Evolutionary conservation across 1,140 invertebrate species (phyloP).

Genomic region (Drosophila kohkoa): DNA sequence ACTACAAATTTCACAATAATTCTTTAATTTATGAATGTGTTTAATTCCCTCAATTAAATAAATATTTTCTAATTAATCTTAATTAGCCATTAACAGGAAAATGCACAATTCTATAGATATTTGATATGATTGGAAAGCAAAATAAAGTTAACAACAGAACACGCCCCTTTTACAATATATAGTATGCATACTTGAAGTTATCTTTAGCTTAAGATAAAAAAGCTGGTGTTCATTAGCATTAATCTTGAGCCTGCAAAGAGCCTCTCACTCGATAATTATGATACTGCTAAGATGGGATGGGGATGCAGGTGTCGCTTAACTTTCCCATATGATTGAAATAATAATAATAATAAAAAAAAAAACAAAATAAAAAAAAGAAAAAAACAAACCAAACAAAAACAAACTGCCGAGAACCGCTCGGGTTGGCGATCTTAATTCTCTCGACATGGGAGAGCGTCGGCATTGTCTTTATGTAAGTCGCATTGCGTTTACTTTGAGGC

Average conservation of each 20-base stretch:
- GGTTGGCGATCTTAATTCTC: conserved; percentile 28
- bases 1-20: not conserved
- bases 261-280: conserved; percentile 22
- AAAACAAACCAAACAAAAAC: conserved; percentile 4
- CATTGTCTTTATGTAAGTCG: conserved; percentile 50
- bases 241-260: conserved; percentile 6
- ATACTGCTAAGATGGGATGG: conserved; percentile 13
- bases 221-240: conserved; percentile 1
- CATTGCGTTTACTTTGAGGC: not conserved
- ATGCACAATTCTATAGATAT: not conserved
- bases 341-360: conserved; percentile 3
- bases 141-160: not conserved
- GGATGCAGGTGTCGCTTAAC: conserved; percentile 38
- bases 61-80: not conserved
- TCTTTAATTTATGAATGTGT: not conserved
- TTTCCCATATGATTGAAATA: conserved; percentile 16
- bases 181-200: conserved; percentile 4
- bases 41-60: conserved; percentile 7
- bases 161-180: conserved; percentile 1
- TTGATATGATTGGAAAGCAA: not conserved
- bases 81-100: not conserved
- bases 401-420: conserved; percentile 27
- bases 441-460: conserved; percentile 37
- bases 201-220: conserved; percentile 4
- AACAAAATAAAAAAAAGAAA: not conserved